These are phyloP conservation scores for Zaprionus gabonicus DNA, from an alignment of 1,140 invertebrate species.

Conservation along the genomic window DNA sequence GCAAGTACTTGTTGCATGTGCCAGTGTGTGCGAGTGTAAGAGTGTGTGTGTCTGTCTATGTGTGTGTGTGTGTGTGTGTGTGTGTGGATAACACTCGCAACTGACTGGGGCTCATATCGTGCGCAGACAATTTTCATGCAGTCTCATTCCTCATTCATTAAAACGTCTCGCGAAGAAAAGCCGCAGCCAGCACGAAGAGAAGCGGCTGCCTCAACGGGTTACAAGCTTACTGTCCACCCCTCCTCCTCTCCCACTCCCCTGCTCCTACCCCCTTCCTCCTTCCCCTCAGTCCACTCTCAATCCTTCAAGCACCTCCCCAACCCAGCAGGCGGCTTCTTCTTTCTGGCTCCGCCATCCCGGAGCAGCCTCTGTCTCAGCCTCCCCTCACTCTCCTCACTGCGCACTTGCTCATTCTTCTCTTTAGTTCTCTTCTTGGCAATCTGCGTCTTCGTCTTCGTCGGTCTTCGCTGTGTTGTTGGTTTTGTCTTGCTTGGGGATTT, in stretches of 20 bases:
- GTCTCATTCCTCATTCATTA: constrained; percentile 76
- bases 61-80: not conserved
- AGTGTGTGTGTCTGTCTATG: too few relatives aligned
- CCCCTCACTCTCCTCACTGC: not conserved
- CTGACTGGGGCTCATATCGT: constrained; percentile 40
- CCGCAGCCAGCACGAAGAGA: not conserved
- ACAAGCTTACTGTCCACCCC: not conserved
- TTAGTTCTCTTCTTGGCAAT: not conserved
- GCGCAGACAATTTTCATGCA: constrained; percentile 67
- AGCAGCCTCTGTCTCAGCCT: not conserved
- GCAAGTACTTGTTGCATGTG: not conserved
- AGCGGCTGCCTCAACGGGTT: not conserved
- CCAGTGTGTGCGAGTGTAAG: not conserved
- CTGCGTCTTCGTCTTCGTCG: constrained; percentile 2
- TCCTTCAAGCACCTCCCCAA: not conserved
- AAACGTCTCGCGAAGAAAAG: constrained; percentile 30
- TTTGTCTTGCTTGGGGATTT: constrained; percentile 13
- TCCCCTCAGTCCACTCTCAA: not conserved
- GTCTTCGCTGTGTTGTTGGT: constrained; percentile 2
- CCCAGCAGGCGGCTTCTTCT: constrained; percentile 4
- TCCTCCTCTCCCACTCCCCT: too few relatives aligned
- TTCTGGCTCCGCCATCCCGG: not conserved
- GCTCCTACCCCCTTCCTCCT: too few relatives aligned
- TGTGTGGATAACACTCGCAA: constrained; percentile 1
- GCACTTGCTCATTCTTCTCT: not conserved